phyloP scores from a whole-genome alignment of 1,140 invertebrate genomes.

The Sminthurinus signatus region DNA sequence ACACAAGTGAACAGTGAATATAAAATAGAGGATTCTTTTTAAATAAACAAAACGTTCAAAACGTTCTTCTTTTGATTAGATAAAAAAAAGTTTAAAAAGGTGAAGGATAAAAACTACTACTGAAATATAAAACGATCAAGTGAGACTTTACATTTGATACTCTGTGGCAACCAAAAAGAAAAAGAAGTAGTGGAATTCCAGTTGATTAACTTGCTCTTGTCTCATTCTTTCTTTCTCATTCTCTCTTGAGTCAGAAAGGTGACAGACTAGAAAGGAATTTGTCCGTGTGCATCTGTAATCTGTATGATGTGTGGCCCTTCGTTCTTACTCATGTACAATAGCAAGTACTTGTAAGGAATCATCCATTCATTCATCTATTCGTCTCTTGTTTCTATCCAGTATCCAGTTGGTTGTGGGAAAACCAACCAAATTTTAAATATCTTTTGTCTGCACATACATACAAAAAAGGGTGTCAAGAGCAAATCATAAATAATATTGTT shows the following conservation, averaged over 20 bases:
- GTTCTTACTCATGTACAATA: not conserved
- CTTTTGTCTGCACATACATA: too few species aligned
- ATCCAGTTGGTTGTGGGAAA: too few species aligned
- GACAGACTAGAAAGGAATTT: constrained; percentile 11
- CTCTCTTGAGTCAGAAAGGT: not conserved
- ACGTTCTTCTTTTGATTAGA: not conserved
- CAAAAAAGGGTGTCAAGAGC: too few species aligned
- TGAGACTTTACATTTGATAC: too few species aligned
- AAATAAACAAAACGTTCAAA: not conserved
- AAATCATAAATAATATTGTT: too few species aligned
- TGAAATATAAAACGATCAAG: too few species aligned
- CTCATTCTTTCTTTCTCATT: not conserved
- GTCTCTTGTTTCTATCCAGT: too few species aligned
- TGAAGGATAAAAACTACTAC: too few species aligned
- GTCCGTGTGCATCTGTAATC: not conserved
- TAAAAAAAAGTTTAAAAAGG: too few species aligned
- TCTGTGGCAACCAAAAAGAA: too few species aligned
- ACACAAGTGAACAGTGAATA: not conserved
- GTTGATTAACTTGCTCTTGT: not conserved
- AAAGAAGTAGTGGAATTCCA: not conserved
- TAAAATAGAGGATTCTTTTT: not conserved
- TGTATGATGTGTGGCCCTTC: not conserved
- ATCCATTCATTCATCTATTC: not conserved
- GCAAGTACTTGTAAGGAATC: constrained; percentile 1
- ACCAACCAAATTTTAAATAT: too few species aligned